phyloP scores from a whole-genome alignment of 1,140 invertebrate species.

The Palaemon carinicauda region DNA sequence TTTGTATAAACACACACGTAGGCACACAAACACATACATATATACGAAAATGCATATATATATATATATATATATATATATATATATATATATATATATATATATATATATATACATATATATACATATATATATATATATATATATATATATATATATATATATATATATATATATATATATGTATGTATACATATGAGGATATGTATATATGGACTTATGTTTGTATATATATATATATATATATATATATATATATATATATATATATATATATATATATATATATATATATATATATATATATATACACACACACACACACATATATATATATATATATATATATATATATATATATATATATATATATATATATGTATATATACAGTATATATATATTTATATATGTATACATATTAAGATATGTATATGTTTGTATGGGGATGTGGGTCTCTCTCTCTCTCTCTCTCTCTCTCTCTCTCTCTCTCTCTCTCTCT shows the following conservation, averaged over 20 bases:
- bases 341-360: too few species aligned
- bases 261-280: conserved; percentile 16
- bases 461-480: too few species aligned
- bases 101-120: conserved; percentile 14
- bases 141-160: conserved; percentile 3
- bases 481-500: too few species aligned
- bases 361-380: neutral
- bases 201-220: neutral
- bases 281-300: neutral
- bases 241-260: conserved; percentile 16
- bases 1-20: too few species aligned
- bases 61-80: conserved; percentile 11
- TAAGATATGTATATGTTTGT: neutral
- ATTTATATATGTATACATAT: conserved; percentile 1
- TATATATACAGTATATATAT: neutral
- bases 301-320: too few species aligned
- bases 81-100: conserved; percentile 14
- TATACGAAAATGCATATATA: too few species aligned
- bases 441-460: too few species aligned
- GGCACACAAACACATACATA: too few species aligned
- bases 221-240: conserved; percentile 3
- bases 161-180: neutral
- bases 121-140: conserved; percentile 14
- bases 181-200: neutral
- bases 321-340: too few species aligned